Base-by-base conservation (phyloP, 2,888 invertebrate genomes). In the Diarsia dahlii region DNA sequence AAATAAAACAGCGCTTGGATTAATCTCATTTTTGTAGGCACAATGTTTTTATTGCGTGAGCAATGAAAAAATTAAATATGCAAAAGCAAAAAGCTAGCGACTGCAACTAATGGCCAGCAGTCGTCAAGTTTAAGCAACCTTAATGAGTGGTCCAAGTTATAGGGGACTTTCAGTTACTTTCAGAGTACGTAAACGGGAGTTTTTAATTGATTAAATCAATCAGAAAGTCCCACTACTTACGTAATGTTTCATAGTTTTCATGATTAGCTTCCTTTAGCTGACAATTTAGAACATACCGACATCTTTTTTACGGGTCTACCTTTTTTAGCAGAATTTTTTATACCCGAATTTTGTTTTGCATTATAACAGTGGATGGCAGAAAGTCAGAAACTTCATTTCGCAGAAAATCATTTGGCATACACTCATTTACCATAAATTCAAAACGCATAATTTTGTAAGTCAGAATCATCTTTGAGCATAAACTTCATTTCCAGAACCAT, bases 71-170 rank as follows among this genome's bases (percentile, higher is more conserved):
- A 13, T 48, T 52, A 64, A 48, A 20, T 72, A 72, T 71, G 56
- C 48, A 58, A 34, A 34, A 58, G 34, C 50, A 70, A 52, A 73
- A 23, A 75, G 69, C 62, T 56, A 78, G 68, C n/a, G 39, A 70
- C 75, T 81, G 81, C 66, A 78, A 73, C 73, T 82, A 81, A 86
- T 81, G 81, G 75, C 82, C 60, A 73, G 58, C 67, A 76, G 72
- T 87, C 66, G 68, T 62, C 58, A 60, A 69, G 58, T 60, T 15
- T 64, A 56, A 69, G 56, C 52, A 52, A 66, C 50, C 12, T 45
- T 73, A 62, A 60, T 68, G 64, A 46, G 13, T 63, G 79, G 75
- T 56, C 58, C 54, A 80, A 71, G 72, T 81, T 65, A 66, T 18
- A 20, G 34, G 18, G 4, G 46, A 28, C 1, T 6, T 68, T 67